These are phyloP conservation scores for Diarsia rubi DNA, from an alignment of 2,888 invertebrate species.

Conservation along the genomic window DNA sequence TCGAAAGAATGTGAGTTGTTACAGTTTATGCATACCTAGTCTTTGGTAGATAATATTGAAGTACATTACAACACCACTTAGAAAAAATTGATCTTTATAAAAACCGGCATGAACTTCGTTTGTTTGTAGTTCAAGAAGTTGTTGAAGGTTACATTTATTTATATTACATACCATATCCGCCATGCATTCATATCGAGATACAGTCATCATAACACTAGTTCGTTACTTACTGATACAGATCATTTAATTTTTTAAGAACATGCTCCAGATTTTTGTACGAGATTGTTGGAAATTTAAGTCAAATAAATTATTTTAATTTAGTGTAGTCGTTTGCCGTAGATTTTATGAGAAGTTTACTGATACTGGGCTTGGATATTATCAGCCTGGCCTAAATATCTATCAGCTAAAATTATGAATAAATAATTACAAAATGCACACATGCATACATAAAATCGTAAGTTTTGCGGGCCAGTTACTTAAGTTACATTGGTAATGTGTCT, in stretches of 20 bases:
- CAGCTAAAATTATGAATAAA: slow-evolving; percentile 46
- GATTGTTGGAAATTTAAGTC: slow-evolving; percentile 5
- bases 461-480: slow-evolving; percentile 51
- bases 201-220: slow-evolving; percentile 22
- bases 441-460: slow-evolving; percentile 32
- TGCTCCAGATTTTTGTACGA: slow-evolving; percentile 15
- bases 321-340: neutral
- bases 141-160: slow-evolving; percentile 58
- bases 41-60: neutral
- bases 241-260: slow-evolving; percentile 13
- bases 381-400: slow-evolving; percentile 51
- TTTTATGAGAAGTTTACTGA: slow-evolving; percentile 29
- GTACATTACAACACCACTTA: neutral
- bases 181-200: slow-evolving; percentile 36
- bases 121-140: slow-evolving; percentile 34
- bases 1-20: neutral
- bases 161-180: slow-evolving; percentile 45
- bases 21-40: neutral
- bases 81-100: slow-evolving; percentile 23
- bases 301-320: slow-evolving; percentile 15
- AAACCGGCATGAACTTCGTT: slow-evolving; percentile 29
- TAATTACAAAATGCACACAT: slow-evolving; percentile 59
- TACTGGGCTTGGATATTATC: slow-evolving; percentile 36
- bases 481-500: slow-evolving; percentile 49
- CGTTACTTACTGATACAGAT: slow-evolving; percentile 9